Evolutionary conservation across 2,797 vertebrate species (phyloP), one percentile per base, ranked within the genome.

Genomic region (Amphiprion clarkii): DNA sequence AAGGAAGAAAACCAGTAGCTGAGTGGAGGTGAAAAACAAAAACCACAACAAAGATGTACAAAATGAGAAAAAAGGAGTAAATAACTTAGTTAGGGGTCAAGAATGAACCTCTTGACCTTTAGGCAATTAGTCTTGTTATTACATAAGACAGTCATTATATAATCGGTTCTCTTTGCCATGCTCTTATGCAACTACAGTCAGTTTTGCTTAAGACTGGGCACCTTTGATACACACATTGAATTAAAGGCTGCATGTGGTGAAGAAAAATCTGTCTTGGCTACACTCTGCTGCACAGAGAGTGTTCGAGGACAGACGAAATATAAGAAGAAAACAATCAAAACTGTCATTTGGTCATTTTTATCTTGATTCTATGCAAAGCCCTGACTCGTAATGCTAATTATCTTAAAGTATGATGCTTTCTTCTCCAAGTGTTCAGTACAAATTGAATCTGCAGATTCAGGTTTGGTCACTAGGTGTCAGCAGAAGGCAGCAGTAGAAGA

Each of bases 381-480:
- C n/a, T 11, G 33, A n/a, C 10, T 59, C 10, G 4, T 31, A 2
- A 39, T n/a, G 14, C 14, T 13, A n/a, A 39, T 25, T 6, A 58
- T 25, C 4, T 3, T 52, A 3, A n/a, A 52, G n/a, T 2, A 11
- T 9, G 42, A 13, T n/a, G 13, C 13, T 17, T 51, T 61, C 60
- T 52, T 19, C 19, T 14, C 9, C 0, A 17, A 2, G 3, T 40
- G 27, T 31, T n/a, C 1, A 6, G 8, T 1, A 7, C 7, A 17
- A 23, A 52, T 1, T 21, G 12, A 17, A 46, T 10, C 46, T 84
- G 76, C 48, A 77, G 58, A 19, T 46, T 27, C 55, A 51, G 1
- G 8, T 64, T 36, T 68, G 40, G 55, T 14, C 94, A 92, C 85
- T 83, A 92, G 93, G 82, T 84, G 89, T 81, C 89, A 94, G 88